These are phyloP conservation scores for Erythrolamprus reginae DNA, from an alignment of 2,113 vertebrate species.

Conservation along the genomic window DNA sequence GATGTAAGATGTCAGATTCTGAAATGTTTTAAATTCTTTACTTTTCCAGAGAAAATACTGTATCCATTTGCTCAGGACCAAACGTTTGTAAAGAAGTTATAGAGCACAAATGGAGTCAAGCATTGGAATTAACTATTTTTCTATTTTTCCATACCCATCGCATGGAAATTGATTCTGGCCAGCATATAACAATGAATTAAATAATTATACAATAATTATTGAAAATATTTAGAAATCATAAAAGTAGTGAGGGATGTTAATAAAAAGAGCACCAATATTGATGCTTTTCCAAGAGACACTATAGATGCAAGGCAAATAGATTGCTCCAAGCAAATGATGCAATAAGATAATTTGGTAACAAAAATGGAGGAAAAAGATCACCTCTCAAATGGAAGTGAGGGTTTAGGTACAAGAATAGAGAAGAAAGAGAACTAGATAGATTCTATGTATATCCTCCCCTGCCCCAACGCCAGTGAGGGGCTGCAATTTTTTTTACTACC, in stretches of 20 bases:
- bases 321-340: not conserved
- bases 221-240: not conserved
- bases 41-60: not conserved
- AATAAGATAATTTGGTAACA: not conserved
- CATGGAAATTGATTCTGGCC: not conserved
- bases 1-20: not conserved
- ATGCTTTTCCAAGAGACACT: not conserved
- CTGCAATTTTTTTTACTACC: too few species aligned
- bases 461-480: too few species aligned
- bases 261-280: not conserved
- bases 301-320: not conserved
- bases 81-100: not conserved
- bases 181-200: not conserved
- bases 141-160: too few species aligned
- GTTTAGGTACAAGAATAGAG: not conserved
- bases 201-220: not conserved
- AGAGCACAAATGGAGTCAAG: not conserved
- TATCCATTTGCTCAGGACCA: not conserved
- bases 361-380: not conserved
- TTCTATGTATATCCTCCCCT: not conserved
- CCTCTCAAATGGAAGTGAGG: not conserved
- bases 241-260: not conserved
- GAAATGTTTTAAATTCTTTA: not conserved
- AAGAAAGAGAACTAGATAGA: not conserved
- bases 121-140: not conserved